Evolutionary conservation across 2,113 vertebrate species (phyloP).

Genomic region (Petrocephalus microphthalmus): DNA sequence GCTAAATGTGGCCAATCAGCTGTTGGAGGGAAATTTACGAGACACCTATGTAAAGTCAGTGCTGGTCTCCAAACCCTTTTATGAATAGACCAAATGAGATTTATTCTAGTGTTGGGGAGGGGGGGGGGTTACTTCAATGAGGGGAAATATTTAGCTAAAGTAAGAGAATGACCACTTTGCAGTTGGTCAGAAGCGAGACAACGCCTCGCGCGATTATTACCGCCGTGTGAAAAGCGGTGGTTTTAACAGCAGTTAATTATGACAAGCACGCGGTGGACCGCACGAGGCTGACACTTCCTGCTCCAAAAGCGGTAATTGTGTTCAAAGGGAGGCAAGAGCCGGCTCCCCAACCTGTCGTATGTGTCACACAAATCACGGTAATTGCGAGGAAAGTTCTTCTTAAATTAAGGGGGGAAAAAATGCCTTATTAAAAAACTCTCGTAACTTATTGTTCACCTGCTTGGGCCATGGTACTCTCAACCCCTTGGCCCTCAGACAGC

Average conservation of each 20-base stretch:
- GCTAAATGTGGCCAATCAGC: neutral
- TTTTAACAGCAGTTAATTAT: neutral
- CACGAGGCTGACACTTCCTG: neutral
- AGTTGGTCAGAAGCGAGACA: neutral
- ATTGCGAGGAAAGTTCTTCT: neutral
- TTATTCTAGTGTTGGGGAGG: neutral
- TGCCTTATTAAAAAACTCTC: neutral
- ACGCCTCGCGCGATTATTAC: neutral
- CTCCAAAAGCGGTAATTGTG: neutral
- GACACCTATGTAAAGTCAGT: neutral
- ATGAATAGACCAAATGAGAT: neutral
- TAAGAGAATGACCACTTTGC: neutral
- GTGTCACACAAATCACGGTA: neutral
- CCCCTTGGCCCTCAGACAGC: neutral
- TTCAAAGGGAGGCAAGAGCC: neutral
- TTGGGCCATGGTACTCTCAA: neutral
- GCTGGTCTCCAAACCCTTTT: neutral
- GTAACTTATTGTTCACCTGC: neutral
- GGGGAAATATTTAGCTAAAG: neutral
- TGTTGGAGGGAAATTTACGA: neutral
- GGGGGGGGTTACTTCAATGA: neutral
- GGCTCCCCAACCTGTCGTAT: neutral
- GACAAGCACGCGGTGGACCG: neutral
- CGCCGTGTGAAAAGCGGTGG: too few species aligned
- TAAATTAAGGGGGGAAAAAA: neutral